Base-by-base conservation (phyloP, 2,113 vertebrate species). In the Anolis sagrei region DNA sequence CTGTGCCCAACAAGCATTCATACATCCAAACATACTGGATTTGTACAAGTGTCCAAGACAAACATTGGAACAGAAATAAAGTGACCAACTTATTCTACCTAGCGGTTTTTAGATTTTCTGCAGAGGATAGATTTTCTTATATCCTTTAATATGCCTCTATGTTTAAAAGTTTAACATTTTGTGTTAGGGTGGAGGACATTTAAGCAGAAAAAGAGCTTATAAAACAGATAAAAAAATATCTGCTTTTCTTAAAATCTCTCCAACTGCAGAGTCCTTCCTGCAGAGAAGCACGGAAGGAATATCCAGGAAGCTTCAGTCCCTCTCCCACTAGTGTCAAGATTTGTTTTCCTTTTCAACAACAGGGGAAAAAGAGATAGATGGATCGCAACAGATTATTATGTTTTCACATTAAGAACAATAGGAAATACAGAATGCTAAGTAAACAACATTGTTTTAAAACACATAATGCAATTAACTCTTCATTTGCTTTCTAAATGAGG, bases 41-140 rank as follows among this genome's bases (percentile, higher is more conserved):
- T 70, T 39, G 32, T 49, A 18, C 32, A 69, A 34, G 25, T 49
- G 27, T 81, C n/a, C 39, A 23, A 77, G 62, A 2, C 6, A 34
- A 49, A 25, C 34, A 39, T 4, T 0, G 66, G 39, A 29, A 86
- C 54, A 10, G 79, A 66, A n/a, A 91, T 77, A 81, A 89, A 84
- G 51, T 0, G 0, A 39, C 10, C 0, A 66, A 3, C 1, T 54
- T 58, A 54, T 32, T 78, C 32, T 0, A 51, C 21, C 34, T 83
- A 79, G 4, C 51, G 2, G 51, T 76, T 14, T 7, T 18, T 18
- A 70, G 34, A 85, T 0, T 84, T 27, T 21, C 80, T 8, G 81
- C 82, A 51, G 51, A 88, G 68, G 18, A 49, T 62, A 39, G 10
- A 85, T 86, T 84, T 21, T 61, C 39, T 54, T 49, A 44, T 29